A percentile compares a stretch with the other conserved stretches of the same genome.
These are phyloP conservation scores for Cataglyphis cursor DNA, from an alignment of 2,888 invertebrate genomes.

Conservation along the genomic window DNA sequence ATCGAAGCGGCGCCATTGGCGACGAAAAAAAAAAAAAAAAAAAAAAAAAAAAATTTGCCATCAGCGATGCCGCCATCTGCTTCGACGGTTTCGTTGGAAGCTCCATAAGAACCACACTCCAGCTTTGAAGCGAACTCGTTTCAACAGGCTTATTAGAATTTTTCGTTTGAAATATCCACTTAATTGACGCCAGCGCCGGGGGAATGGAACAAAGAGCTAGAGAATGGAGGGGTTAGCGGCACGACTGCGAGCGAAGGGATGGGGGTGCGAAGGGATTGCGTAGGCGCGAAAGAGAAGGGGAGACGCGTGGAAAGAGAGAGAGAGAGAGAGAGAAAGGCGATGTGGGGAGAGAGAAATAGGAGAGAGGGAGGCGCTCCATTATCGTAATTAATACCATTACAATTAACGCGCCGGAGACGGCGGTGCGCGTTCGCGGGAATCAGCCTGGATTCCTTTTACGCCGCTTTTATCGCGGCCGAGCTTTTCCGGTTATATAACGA, in stretches of 20 bases:
- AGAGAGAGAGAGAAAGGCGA: constrained; percentile 42
- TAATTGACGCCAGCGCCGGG: constrained; percentile 71
- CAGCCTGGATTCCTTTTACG: constrained; percentile 76
- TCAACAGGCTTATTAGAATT: constrained; percentile 74
- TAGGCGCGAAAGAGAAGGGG: constrained; percentile 11
- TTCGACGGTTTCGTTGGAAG: constrained; percentile 44
- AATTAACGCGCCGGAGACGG: constrained; percentile 81
- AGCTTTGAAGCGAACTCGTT: constrained; percentile 41
- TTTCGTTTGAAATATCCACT: constrained; percentile 76
- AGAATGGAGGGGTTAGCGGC: constrained; percentile 27
- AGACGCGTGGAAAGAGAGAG: constrained; percentile 1
- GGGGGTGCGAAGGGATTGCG: constrained; percentile 32
- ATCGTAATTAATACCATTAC: constrained; percentile 85
- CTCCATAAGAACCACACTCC: constrained; percentile 59
- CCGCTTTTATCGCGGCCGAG: constrained; percentile 75
- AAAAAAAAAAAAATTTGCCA: constrained; percentile 6
- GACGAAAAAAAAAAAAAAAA: background rate
- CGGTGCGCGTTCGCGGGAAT: constrained; percentile 65
- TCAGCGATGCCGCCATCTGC: constrained; percentile 37
- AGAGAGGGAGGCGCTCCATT: constrained; percentile 79
- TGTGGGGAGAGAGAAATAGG: constrained; percentile 18
- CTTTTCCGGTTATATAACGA: constrained; percentile 71
- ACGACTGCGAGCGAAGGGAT: constrained; percentile 21
- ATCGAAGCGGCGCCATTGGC: constrained; percentile 4
- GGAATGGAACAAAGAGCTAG: constrained; percentile 60